phyloP scores from a whole-genome alignment of 2,113 vertebrate genomes.

The Genyomyrus donnyi region DNA sequence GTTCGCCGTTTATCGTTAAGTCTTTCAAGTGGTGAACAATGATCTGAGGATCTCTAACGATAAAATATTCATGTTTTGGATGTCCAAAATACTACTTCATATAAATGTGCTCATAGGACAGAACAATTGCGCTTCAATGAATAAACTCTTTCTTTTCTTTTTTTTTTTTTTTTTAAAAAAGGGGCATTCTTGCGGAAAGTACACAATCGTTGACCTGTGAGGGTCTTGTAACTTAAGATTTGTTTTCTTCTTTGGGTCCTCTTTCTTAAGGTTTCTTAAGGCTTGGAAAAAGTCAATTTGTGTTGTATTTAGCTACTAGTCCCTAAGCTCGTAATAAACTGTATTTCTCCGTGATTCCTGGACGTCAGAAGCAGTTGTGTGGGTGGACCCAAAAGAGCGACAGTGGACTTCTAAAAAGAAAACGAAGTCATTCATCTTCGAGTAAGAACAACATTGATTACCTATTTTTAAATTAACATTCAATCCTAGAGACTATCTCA shows the following conservation, averaged over 20 bases:
- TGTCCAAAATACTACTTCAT: background rate
- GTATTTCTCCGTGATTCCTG: background rate
- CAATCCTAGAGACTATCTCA: background rate
- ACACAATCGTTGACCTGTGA: background rate
- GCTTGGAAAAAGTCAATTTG: background rate
- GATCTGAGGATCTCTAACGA: background rate
- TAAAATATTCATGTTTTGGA: background rate
- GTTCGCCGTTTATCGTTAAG: background rate
- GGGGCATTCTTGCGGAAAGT: background rate
- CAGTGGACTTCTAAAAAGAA: conserved; percentile 16
- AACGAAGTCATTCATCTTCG: background rate
- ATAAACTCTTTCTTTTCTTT: background rate
- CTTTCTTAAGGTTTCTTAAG: background rate
- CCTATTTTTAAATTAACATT: background rate
- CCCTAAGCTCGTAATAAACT: background rate
- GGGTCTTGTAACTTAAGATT: background rate
- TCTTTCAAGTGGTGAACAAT: background rate
- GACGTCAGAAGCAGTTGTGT: background rate
- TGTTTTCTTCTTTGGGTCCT: background rate
- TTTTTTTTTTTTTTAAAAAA: background rate
- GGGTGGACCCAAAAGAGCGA: background rate
- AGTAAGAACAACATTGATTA: background rate
- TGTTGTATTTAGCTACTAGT: background rate
- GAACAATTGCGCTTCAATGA: background rate
- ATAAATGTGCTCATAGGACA: background rate